Evolutionary conservation across 2,797 vertebrate species (phyloP).

Genomic region (Hyperoplus lanceolatus): DNA sequence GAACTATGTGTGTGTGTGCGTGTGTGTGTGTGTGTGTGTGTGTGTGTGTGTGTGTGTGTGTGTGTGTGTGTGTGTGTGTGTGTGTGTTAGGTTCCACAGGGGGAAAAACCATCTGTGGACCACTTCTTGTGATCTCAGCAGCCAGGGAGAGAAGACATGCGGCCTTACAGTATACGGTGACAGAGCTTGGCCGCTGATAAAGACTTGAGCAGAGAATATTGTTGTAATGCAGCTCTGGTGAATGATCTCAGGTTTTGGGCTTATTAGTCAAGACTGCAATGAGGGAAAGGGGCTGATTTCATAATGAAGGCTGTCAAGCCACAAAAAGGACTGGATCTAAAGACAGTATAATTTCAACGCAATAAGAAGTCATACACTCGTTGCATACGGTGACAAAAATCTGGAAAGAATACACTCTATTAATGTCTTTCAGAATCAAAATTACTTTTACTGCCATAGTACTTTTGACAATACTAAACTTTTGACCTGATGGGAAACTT

Average conservation of each 20-base stretch:
- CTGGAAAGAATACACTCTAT: slow-evolving; percentile 20
- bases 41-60: no score
- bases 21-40: no score
- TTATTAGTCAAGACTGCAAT: slow-evolving; percentile 58
- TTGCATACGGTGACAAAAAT: slow-evolving; percentile 10
- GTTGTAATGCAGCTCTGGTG: slow-evolving; percentile 64
- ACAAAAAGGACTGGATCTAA: slow-evolving; percentile 45
- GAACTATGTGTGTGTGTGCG: slow-evolving; percentile 37
- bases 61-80: slow-evolving; percentile 22
- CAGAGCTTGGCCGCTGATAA: slow-evolving; percentile 64
- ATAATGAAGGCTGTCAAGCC: slow-evolving; percentile 44
- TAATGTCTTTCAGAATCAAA: slow-evolving; percentile 37
- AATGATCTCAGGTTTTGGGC: slow-evolving; percentile 65
- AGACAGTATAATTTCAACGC: slow-evolving; percentile 39
- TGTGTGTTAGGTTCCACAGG: slow-evolving; percentile 60
- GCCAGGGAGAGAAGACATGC: slow-evolving; percentile 60
- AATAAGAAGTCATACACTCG: slow-evolving; percentile 13
- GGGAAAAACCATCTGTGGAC: slow-evolving; percentile 68
- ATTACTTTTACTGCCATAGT: slow-evolving; percentile 19
- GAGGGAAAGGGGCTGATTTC: slow-evolving; percentile 45
- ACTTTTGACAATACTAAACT: neutral
- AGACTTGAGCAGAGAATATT: slow-evolving; percentile 62
- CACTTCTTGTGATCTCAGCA: slow-evolving; percentile 64
- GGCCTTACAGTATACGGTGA: slow-evolving; percentile 56
- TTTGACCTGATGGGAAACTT: slow-evolving; percentile 13